A percentile compares a stretch with the other conserved stretches of the same genome.
These are phyloP conservation scores for Petrocephalus sullivani DNA, from an alignment of 2,797 vertebrate species.

Conservation along the genomic window DNA sequence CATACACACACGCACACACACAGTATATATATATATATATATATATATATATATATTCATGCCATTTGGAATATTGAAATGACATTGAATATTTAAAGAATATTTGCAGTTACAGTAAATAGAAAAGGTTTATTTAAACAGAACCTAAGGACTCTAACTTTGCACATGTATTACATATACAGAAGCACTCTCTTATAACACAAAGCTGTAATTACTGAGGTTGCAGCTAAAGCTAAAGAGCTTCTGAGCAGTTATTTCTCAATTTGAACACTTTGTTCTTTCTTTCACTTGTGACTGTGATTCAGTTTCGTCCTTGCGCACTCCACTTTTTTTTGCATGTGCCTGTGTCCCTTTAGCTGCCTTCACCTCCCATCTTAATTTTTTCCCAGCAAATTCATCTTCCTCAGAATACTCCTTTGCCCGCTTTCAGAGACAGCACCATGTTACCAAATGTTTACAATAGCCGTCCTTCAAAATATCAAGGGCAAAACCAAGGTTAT, in stretches of 20 bases:
- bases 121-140: neutral
- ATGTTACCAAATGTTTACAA: neutral
- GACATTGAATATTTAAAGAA: no score
- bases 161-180: neutral
- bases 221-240: neutral
- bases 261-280: constrained; percentile 21
- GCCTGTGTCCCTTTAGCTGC: neutral
- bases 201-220: neutral
- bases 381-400: neutral
- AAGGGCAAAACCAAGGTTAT: neutral
- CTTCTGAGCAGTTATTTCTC: constrained; percentile 25
- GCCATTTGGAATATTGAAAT: neutral
- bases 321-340: constrained; percentile 1
- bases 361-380: neutral
- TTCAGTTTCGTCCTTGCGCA: constrained; percentile 28
- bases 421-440: neutral
- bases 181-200: neutral
- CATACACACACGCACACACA: no score
- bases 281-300: constrained; percentile 12
- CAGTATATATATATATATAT: neutral
- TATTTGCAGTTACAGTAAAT: neutral
- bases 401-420: neutral
- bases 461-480: neutral
- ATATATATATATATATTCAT: neutral
- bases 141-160: neutral